phyloP scores from a whole-genome alignment of 2,888 invertebrate species.

The Nymphalis urticae region DNA sequence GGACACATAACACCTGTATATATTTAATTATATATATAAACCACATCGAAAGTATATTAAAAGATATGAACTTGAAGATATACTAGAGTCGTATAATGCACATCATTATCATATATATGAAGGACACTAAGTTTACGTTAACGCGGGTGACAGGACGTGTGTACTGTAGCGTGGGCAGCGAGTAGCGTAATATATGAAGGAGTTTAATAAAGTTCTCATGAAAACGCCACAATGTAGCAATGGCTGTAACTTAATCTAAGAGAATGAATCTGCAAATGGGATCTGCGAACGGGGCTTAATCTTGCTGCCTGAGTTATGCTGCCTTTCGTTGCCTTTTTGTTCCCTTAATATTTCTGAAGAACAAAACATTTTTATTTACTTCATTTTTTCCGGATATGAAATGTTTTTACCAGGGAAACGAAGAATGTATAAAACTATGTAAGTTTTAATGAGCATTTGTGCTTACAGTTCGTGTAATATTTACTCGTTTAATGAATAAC shows the following conservation, averaged over 20 bases:
- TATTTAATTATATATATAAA: no score
- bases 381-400: constrained; percentile 9
- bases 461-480: background rate
- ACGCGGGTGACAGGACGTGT: constrained; percentile 22
- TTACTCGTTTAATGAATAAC: no score
- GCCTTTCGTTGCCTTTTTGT: constrained; percentile 39
- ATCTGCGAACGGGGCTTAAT: constrained; percentile 63
- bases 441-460: background rate
- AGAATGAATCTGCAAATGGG: constrained; percentile 69
- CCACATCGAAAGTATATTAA: no score
- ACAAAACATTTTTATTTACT: constrained; percentile 27
- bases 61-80: no score
- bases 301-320: constrained; percentile 44
- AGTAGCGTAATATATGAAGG: constrained; percentile 53
- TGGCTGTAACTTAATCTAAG: constrained; percentile 68
- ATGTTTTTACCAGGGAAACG: background rate
- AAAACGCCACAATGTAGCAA: constrained; percentile 65
- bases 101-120: constrained; percentile 13
- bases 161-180: constrained; percentile 50
- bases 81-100: background rate
- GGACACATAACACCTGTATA: no score
- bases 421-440: background rate
- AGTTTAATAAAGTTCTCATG: constrained; percentile 73
- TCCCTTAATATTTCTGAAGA: constrained; percentile 29
- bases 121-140: constrained; percentile 17